phyloP scores from a whole-genome alignment of 92 coral and sea anemone genomes.

The Pocillopora meandrina region DNA sequence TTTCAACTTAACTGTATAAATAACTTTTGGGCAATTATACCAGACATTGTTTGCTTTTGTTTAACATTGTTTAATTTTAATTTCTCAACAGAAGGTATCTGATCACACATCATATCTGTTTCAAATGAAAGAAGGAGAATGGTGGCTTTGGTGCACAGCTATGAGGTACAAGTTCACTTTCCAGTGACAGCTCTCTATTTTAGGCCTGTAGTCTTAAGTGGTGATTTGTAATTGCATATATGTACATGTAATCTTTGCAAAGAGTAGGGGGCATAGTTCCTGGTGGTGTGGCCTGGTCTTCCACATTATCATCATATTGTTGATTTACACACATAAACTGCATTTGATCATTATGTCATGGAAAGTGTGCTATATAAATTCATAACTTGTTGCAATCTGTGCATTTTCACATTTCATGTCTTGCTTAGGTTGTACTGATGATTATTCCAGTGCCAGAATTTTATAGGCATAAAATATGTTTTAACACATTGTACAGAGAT shows the following conservation, averaged over 20 bases:
- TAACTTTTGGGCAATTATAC: background rate
- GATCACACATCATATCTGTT: constrained; percentile 36
- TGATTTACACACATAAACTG: constrained; percentile 21
- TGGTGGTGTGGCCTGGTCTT: constrained; percentile 31
- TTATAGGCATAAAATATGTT: background rate
- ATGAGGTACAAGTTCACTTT: constrained; percentile 38
- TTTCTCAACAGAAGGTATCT: constrained; percentile 24
- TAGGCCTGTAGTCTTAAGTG: constrained; percentile 20
- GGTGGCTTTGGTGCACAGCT: constrained; percentile 49
- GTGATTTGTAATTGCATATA: constrained; percentile 19
- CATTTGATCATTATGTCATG: constrained; percentile 24
- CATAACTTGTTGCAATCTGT: constrained; percentile 13
- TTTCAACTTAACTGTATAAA: constrained; percentile 4
- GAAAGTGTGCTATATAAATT: constrained; percentile 9
- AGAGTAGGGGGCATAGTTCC: constrained; percentile 23
- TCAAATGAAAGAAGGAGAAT: constrained; percentile 41
- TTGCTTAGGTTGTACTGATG: constrained; percentile 10
- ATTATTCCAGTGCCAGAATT: background rate
- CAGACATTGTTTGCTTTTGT: constrained; percentile 9
- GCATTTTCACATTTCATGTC: background rate
- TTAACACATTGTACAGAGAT: constrained; percentile 9
- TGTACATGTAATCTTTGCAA: constrained; percentile 4
- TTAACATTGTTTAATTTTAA: constrained; percentile 1
- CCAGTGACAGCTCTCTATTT: constrained; percentile 7
- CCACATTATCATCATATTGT: constrained; percentile 26